Base-by-base conservation (phyloP, 2,888 invertebrate genomes). In the Rotaria magnacalcarata region DNA sequence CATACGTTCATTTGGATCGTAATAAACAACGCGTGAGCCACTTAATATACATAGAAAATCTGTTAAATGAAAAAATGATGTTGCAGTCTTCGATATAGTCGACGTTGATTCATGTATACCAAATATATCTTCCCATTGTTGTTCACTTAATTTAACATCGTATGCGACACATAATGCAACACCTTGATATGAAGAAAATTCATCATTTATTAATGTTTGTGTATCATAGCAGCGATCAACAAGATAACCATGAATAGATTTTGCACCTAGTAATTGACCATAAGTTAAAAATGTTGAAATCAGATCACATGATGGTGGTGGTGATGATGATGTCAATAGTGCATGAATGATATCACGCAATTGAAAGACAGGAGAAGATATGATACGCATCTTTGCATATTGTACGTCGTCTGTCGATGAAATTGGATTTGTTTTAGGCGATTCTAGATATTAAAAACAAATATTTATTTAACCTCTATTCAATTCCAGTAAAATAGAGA, bases 121-220 rank as follows among this genome's bases (percentile, higher is more conserved):
- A 67, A 87, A 87, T 84, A 84, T 84, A 50, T 85, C 87, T 54
- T 87, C 85, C 87, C 87, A 87, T 54, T 87, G 87, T 41, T 87
- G 85, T 21, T 87, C 87, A 85, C 24, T 85, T 54, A 87, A 52
- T 56, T 85, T 56, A 54, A 84, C 56, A 84, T 87, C 87, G 43
- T 84, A 87, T 21, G 85, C 84, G 24, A 85, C 43, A 47, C 85
- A 87, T 27, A 87, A 74, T 7, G 87, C 87, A 11, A 85, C 58
- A 34, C 87, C 87, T 84, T 84, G 84, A 54, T 34, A 84, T 10
- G 54, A 41, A 11, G 47, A n/a, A 80, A 47, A 47, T 47, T 80
- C 80, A 47, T 80, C 80, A 80, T 80, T 80, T 11, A 80, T 80
- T 24, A 80, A n/a, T 80, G 47, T 47, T 47, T 47, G 43, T 11